Base-by-base conservation (phyloP, 2,113 vertebrate species). In the Salminus brasiliensis region DNA sequence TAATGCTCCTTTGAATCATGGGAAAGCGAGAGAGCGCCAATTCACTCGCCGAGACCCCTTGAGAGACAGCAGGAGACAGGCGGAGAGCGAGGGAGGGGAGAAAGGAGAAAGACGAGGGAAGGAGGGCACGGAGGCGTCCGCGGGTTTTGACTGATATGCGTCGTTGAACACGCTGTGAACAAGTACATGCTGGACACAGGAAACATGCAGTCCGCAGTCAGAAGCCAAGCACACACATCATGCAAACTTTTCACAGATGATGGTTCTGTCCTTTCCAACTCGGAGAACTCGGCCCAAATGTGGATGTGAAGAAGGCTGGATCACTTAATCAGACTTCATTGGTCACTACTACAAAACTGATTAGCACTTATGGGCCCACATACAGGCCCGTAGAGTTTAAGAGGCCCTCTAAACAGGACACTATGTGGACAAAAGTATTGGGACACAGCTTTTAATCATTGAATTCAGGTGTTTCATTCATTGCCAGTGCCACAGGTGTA, bases 1-100 rank as follows among this genome's bases (percentile, higher is more conserved):
- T 93, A 95, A 96, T 92, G 93, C 92, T 94, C 91, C 92, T 97
- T 95, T 95, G 95, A 96, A 95, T 95, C 94, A 93, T 92, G 93
- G 90, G 93, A 93, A 95, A 94, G 94, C 88, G 87, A 92, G 92
- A 93, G 94, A 90, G 92, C 92, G 88, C 92, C 93, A 93, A 94
- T 94, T 95, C 94, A 93, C 95, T 94, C 93, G 91, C 90, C 88
- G 88, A 94, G 92, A 94, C 93, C 94, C 92, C 90, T 91, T 86
- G 91, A 93, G 78, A 79, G 82, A 43, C 69, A 23, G 69, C 55
- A 72, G 72, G 83, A 74, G 73, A 80, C 67, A 62, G 79, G 68
- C 78, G 47, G 43, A n/a, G 81, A 82, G 65, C 10, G 63, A 53
- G 53, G 52, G 81, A 47, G 73, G 45, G 76, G 34, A 62, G 47